Conservation (phyloP, 2,888 invertebrate species). For the Priocnemis perturbator region DNA sequence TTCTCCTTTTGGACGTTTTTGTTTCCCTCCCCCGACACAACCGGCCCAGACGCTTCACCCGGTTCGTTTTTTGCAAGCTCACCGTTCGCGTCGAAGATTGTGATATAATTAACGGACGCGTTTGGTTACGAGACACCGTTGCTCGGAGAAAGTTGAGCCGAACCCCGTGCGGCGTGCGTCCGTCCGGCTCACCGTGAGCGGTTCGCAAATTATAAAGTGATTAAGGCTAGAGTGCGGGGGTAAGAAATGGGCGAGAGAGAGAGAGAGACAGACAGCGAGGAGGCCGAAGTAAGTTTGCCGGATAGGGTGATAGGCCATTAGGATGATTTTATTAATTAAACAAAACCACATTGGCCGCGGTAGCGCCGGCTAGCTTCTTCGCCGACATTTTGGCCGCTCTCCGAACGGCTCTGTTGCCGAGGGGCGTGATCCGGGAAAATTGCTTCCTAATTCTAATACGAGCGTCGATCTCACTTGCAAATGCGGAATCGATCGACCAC, state of each 20-base stretch:
- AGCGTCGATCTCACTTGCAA: no score
- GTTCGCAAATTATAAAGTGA: conserved; percentile 47
- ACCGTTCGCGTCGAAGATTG: background rate
- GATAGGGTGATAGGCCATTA: conserved; percentile 16
- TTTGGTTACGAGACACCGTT: background rate
- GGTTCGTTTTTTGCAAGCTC: background rate
- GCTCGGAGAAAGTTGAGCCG: no score
- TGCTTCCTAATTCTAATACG: no score
- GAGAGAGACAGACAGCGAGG: conserved; percentile 7
- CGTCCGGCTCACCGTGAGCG: background rate
- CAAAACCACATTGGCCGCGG: conserved; percentile 24
- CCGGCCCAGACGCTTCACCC: background rate
- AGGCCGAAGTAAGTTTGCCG: conserved; percentile 11
- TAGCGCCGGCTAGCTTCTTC: no score
- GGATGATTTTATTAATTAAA: conserved; percentile 54
- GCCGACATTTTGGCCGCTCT: conserved; percentile 4
- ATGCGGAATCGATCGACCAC: no score
- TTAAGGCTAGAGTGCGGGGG: conserved; percentile 39
- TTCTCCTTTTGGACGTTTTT: background rate
- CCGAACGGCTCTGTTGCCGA: no score
- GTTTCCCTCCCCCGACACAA: background rate
- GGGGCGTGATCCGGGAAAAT: no score
- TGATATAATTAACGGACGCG: background rate
- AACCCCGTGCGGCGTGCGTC: conserved; percentile 3
- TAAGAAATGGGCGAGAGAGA: conserved; percentile 19